Evolutionary conservation across 92 coral and sea anemone genomes (phyloP).

Genomic region (Epizoanthus fatuus): DNA sequence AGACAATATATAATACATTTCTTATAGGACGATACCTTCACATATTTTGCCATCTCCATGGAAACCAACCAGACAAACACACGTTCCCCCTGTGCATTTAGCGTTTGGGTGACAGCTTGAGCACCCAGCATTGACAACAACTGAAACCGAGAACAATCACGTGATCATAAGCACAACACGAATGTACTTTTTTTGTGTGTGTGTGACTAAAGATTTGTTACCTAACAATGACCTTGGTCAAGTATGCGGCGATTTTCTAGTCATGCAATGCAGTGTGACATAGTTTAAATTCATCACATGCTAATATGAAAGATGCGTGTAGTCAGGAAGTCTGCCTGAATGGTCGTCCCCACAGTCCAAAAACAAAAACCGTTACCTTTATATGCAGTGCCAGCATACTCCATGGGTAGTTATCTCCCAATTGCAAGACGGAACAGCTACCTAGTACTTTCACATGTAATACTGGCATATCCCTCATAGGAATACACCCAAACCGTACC

Average conservation of each 20-base stretch:
- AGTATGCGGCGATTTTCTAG: no score
- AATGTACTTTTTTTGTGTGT: no score
- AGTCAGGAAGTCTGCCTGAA: no score
- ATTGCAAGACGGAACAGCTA: no score
- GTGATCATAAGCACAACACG: not conserved
- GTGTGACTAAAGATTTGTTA: no score
- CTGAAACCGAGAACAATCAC: constrained; percentile 38
- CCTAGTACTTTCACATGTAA: constrained; percentile 33
- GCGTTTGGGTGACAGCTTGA: constrained; percentile 82
- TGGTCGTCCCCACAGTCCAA: not conserved
- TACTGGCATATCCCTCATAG: constrained; percentile 62
- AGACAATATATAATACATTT: not conserved
- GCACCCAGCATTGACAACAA: constrained; percentile 66
- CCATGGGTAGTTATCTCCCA: no score
- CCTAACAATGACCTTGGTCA: no score
- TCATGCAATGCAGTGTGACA: no score
- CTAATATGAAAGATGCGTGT: no score
- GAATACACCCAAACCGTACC: constrained; percentile 63
- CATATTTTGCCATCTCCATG: constrained; percentile 92
- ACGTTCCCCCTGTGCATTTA: constrained; percentile 77
- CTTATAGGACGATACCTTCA: constrained; percentile 71
- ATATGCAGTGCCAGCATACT: not conserved
- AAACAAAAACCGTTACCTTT: no score
- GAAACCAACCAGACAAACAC: constrained; percentile 88
- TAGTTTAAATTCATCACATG: not conserved